Evolutionary conservation across 2,113 vertebrate genomes (phyloP).

Genomic region (Bolborhynchus lineola): DNA sequence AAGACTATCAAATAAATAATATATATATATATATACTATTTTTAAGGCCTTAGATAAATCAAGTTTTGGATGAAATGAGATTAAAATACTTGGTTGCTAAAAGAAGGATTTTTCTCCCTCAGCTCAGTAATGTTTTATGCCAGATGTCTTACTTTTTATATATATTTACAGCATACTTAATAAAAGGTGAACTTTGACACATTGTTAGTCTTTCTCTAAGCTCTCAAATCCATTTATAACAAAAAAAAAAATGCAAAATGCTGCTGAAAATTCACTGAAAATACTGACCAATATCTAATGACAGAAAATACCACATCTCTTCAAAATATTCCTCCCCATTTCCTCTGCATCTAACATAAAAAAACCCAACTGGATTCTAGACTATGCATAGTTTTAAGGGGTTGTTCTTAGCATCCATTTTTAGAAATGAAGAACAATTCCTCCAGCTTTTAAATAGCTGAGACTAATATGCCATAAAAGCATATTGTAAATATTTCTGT

Average conservation of each 20-base stretch:
- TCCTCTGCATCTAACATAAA: background rate
- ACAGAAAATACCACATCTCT: background rate
- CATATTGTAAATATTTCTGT: conserved; percentile 59
- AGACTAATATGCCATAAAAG: conserved; percentile 38
- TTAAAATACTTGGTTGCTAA: background rate
- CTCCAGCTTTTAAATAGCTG: conserved; percentile 8
- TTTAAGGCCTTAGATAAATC: background rate
- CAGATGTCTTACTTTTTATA: background rate
- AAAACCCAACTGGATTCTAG: background rate
- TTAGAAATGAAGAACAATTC: conserved; percentile 37
- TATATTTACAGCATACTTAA: background rate
- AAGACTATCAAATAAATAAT: background rate
- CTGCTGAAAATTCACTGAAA: background rate
- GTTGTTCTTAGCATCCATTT: background rate
- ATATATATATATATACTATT: background rate
- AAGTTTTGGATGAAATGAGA: background rate
- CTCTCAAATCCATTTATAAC: background rate
- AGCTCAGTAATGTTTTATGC: background rate
- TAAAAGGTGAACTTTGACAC: background rate
- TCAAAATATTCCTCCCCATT: background rate
- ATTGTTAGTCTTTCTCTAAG: background rate
- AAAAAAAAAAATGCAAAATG: background rate
- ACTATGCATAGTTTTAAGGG: background rate
- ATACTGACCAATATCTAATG: background rate
- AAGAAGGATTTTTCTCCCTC: background rate